phyloP scores from a whole-genome alignment of 2,888 invertebrate species.

The Torymus aiolomorphi region DNA sequence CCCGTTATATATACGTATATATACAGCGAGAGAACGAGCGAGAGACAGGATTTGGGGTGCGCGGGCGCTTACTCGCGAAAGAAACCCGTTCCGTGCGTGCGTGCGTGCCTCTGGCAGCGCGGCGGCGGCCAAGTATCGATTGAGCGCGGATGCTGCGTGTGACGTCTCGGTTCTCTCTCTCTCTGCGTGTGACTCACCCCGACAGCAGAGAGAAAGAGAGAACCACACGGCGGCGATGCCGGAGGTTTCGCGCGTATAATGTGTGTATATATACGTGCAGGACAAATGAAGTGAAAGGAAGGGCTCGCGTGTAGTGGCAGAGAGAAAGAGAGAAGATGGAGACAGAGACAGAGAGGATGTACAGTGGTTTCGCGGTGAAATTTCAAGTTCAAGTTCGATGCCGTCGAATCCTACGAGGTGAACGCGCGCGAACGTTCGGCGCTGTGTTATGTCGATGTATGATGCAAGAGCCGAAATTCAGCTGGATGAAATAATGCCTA shows the following conservation, averaged over 20 bases:
- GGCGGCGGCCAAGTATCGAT: conserved; percentile 43
- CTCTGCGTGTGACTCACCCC: conserved; percentile 36
- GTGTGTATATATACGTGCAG: neutral
- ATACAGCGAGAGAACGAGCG: neutral
- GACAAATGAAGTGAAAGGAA: conserved; percentile 8
- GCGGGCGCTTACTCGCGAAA: conserved; percentile 21
- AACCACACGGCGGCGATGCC: neutral
- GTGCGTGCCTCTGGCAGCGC: conserved; percentile 52
- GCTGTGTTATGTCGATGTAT: too few relatives aligned
- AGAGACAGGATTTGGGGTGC: too few relatives aligned
- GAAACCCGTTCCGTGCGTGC: conserved; percentile 40
- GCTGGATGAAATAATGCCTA: too few relatives aligned
- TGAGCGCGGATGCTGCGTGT: conserved; percentile 40
- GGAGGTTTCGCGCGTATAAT: too few relatives aligned
- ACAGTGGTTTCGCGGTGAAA: neutral
- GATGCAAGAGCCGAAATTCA: too few relatives aligned
- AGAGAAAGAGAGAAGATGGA: neutral
- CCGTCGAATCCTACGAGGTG: too few relatives aligned
- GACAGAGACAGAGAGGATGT: too few relatives aligned
- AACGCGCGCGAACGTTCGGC: too few relatives aligned
- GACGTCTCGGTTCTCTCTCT: neutral
- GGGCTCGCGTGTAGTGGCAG: too few relatives aligned
- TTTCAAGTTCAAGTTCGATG: too few relatives aligned
- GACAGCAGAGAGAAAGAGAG: neutral
- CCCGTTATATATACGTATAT: neutral